Evolutionary conservation across 2,888 invertebrate genomes (phyloP).

Genomic region (Lysandra bellargus): DNA sequence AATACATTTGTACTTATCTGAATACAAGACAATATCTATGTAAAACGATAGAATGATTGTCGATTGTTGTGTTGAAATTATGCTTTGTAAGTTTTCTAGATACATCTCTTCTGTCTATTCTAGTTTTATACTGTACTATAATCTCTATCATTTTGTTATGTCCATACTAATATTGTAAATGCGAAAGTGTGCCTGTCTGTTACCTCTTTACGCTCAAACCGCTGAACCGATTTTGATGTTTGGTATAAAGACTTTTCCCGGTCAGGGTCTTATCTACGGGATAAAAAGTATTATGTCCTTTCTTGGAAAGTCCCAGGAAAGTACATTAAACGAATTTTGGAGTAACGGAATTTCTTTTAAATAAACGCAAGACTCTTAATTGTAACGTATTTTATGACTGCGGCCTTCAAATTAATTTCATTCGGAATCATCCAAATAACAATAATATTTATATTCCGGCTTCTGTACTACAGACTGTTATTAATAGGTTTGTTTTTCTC

Average conservation of each 20-base stretch:
- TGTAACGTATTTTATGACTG: background rate
- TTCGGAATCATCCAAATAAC: conserved; percentile 1
- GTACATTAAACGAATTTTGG: no score
- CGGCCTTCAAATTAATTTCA: background rate
- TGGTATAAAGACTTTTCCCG: no score
- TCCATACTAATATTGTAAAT: no score
- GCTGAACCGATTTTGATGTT: no score
- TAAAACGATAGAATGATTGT: background rate
- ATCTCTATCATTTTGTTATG: no score
- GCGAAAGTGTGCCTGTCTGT: no score
- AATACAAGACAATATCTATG: conserved; percentile 14
- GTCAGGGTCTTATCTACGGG: no score
- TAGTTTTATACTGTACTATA: background rate
- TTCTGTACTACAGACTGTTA: conserved; percentile 13
- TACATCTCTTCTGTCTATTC: background rate
- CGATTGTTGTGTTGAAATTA: background rate
- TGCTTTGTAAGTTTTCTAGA: background rate
- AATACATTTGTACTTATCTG: conserved; percentile 18
- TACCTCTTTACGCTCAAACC: no score
- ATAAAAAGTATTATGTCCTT: no score
- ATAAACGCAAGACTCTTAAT: background rate
- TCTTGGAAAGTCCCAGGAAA: no score
- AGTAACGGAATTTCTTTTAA: background rate
- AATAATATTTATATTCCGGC: background rate
- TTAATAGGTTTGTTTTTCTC: conserved; percentile 23